Evolutionary conservation across 2,113 vertebrate genomes (phyloP).

Genomic region (Hymenochirus boettgeri): DNA sequence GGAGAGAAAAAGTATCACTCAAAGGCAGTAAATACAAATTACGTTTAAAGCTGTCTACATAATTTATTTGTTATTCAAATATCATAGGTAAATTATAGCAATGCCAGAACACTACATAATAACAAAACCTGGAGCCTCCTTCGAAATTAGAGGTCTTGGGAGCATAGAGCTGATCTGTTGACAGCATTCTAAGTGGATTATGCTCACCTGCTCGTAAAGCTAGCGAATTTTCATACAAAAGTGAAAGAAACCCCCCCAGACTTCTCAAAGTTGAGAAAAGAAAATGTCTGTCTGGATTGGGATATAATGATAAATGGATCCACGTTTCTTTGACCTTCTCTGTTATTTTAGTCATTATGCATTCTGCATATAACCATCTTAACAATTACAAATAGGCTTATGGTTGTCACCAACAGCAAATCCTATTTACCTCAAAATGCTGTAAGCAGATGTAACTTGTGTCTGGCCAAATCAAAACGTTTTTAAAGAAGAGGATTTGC

Average conservation of each 20-base stretch:
- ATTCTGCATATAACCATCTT: neutral
- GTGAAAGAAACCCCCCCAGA: neutral
- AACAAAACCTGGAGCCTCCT: neutral
- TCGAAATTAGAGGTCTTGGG: neutral
- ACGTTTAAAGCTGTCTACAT: no score
- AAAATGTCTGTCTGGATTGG: conserved; percentile 3
- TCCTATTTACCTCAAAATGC: conserved; percentile 3
- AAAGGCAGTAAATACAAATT: no score
- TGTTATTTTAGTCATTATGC: neutral
- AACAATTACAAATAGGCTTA: conserved; percentile 1
- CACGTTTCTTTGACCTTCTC: conserved; percentile 2
- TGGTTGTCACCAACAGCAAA: conserved; percentile 22
- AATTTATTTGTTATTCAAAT: no score
- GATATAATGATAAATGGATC: conserved; percentile 16
- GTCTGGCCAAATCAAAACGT: neutral
- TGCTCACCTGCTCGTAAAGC: conserved; percentile 1
- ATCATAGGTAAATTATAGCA: no score
- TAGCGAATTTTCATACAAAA: conserved; percentile 6
- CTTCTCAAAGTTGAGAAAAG: conserved; percentile 19
- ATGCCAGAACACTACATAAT: no score
- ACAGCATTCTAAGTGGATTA: neutral
- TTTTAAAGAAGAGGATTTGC: neutral
- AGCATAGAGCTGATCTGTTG: neutral
- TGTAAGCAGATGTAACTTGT: conserved; percentile 1
- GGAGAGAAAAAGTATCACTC: no score